phyloP scores from a whole-genome alignment of 2,888 invertebrate genomes.

The Serrognathus titanus region DNA sequence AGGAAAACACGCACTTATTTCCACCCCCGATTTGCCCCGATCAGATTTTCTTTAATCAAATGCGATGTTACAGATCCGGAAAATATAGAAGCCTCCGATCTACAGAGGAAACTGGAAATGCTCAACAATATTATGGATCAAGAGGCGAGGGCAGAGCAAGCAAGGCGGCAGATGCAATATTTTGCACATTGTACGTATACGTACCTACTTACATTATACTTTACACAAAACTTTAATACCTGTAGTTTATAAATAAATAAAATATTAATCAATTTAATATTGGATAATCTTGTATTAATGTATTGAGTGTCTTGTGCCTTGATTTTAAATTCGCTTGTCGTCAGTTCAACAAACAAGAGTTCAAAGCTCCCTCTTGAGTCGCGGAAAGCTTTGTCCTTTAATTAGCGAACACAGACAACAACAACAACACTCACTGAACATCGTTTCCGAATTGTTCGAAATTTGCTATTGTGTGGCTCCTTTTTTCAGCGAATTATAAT shows the following conservation, averaged over 20 bases:
- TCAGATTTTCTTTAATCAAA: not conserved
- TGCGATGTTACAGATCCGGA: constrained; percentile 69
- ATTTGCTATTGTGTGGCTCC: constrained; percentile 18
- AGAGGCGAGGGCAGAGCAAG: constrained; percentile 74
- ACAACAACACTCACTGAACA: not conserved
- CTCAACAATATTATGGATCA: constrained; percentile 89
- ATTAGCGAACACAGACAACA: not conserved
- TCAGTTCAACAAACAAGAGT: not conserved
- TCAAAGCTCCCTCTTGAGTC: not conserved
- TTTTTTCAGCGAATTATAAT: constrained; percentile 47
- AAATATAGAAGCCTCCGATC: constrained; percentile 80
- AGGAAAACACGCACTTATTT: too few species aligned
- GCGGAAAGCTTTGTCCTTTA: not conserved
- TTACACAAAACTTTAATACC: too few species aligned
- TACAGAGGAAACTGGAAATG: constrained; percentile 86
- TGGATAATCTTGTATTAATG: not conserved
- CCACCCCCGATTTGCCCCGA: too few species aligned
- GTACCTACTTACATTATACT: too few species aligned
- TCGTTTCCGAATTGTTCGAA: not conserved
- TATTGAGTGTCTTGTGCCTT: not conserved
- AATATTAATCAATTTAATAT: too few species aligned
- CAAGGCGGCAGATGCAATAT: constrained; percentile 75
- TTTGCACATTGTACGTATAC: constrained; percentile 73
- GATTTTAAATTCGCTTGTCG: not conserved
- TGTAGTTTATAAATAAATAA: too few species aligned